Base-by-base conservation (phyloP, 2,888 invertebrate species). In the Philhelius pedissequus region DNA sequence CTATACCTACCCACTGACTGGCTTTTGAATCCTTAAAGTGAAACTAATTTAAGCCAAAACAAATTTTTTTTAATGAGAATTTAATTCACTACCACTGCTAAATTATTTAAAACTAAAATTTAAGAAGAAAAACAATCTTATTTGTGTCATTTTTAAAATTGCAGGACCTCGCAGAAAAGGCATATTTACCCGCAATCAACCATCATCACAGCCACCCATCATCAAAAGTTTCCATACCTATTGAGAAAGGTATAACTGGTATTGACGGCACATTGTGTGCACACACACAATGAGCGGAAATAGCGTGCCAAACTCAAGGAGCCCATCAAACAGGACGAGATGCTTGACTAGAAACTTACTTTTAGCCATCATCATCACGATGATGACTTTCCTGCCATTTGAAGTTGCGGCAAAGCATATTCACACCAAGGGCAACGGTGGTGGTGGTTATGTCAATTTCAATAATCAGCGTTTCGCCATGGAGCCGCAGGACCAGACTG, bases 401-500 rank as follows among this genome's bases (percentile, higher is more conserved):
- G 64, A 69, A 60, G 70, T 75, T 74, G 77, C 43, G 40, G 81
- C 52, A 64, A 83, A 82, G 32, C 86, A 83, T 52, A 78, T 74
- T 64, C 86, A 86, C 15, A 13, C 32, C 5, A 56, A 20, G 79
- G 45, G 30, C 35, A 20, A 15, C 18, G 77, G 71, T 56, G 75
- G 50, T 13, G 71, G 40, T 6, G 27, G 71, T 43, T 90, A 90
- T 73, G 89, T 88, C 3, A 90, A 87, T 87, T 91, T 89, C 79
- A 91, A 91, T 87, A 90, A 90, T 89, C 98, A 98, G 92, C 94
- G 95, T 90, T 98, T 98, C 90, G 96, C 96, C 40, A 96, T 96
- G 94, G 96, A 98, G 90, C 98, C 98, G 1, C 95, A 95, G 91
- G 97, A 98, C 93, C 95, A 96, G 92, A 97, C 96, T 50, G 97